Evolutionary conservation across 2,888 invertebrate genomes (phyloP).

Genomic region (Sphaeridia pumilis): DNA sequence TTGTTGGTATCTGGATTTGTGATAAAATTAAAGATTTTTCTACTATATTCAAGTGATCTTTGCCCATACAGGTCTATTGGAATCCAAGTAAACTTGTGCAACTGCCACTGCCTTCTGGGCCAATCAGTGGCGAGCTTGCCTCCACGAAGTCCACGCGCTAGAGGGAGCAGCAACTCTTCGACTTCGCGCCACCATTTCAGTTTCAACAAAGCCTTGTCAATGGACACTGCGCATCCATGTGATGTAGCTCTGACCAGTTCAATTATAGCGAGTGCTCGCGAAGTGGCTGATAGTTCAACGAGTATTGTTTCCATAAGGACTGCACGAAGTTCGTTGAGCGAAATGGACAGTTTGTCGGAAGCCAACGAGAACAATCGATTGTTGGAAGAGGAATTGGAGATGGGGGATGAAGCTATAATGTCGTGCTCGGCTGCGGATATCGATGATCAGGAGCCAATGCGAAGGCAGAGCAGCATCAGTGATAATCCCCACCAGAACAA

Average conservation of each 20-base stretch:
- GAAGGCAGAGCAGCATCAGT: not conserved
- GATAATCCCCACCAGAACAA: not conserved
- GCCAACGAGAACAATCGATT: slow-evolving; percentile 16
- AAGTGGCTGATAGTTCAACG: not conserved
- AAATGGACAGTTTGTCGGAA: slow-evolving; percentile 16
- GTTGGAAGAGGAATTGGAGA: slow-evolving; percentile 2
- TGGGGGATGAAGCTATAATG: too few relatives aligned
- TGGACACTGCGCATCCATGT: slow-evolving; percentile 17
- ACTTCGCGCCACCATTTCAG: slow-evolving; percentile 15
- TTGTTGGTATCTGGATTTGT: too few relatives aligned
- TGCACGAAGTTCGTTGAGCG: slow-evolving; percentile 15
- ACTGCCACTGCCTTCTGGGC: slow-evolving; percentile 16
- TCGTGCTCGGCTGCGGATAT: not conserved
- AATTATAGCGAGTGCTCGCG: not conserved
- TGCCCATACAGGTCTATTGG: slow-evolving; percentile 16
- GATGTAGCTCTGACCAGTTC: not conserved
- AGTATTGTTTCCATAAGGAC: slow-evolving; percentile 10
- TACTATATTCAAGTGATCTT: too few relatives aligned
- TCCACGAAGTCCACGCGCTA: slow-evolving; percentile 11
- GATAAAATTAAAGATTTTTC: too few relatives aligned
- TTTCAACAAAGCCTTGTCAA: slow-evolving; percentile 15
- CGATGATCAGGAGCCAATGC: slow-evolving; percentile 10
- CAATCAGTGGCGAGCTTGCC: slow-evolving; percentile 12
- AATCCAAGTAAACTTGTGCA: slow-evolving; percentile 20
- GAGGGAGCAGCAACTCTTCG: not conserved